phyloP scores from a whole-genome alignment of 2,888 invertebrate genomes.

The Merodon equestris region DNA sequence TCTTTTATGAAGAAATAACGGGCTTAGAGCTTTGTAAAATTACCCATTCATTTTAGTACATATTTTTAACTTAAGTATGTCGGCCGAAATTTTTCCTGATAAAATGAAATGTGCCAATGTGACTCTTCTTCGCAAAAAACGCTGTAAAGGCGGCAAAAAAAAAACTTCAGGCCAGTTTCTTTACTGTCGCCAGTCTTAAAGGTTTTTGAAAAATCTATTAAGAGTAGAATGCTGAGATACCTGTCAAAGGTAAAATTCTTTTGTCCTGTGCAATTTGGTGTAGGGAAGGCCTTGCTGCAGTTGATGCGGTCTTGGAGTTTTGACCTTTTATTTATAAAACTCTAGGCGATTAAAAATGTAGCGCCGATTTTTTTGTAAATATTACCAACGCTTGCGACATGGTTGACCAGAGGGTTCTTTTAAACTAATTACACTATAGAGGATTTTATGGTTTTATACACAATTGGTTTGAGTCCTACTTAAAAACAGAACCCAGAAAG shows the following conservation, averaged over 20 bases:
- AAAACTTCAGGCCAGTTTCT: conserved; percentile 9
- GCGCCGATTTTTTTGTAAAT: neutral
- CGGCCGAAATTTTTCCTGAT: conserved; percentile 2
- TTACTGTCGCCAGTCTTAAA: conserved; percentile 4
- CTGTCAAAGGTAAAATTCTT: conserved; percentile 8
- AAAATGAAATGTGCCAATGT: conserved; percentile 16
- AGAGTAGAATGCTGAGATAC: conserved; percentile 3
- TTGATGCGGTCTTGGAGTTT: neutral
- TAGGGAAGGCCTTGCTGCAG: conserved; percentile 2
- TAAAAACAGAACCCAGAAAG: neutral
- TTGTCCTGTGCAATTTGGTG: neutral
- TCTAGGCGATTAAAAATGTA: neutral
- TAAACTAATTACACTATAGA: neutral
- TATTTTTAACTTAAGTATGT: neutral
- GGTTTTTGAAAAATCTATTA: conserved; percentile 17
- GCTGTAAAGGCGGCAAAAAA: conserved; percentile 13
- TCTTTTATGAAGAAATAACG: no score
- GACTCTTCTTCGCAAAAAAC: conserved; percentile 13
- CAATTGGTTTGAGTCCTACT: neutral
- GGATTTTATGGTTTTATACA: neutral
- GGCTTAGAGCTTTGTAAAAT: no score
- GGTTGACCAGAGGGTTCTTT: neutral
- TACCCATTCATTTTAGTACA: no score
- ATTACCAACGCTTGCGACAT: conserved; percentile 8
- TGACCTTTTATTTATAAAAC: neutral